Base-by-base conservation (phyloP, 2,888 invertebrate species). In the Himalopsyche kuldschensis region DNA sequence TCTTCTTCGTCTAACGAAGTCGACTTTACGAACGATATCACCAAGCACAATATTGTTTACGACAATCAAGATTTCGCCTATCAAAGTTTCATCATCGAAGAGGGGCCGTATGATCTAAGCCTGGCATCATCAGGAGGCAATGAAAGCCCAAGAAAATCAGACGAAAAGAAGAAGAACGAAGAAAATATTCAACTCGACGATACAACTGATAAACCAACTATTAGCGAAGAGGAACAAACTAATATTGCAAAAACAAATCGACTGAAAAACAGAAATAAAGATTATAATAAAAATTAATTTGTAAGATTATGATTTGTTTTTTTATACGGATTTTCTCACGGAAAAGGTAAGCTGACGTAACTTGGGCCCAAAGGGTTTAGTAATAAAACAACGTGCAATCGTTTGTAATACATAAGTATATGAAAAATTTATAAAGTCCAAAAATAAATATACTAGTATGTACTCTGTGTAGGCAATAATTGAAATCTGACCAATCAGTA, bases 1-100 rank as follows among this genome's bases (percentile, higher is more conserved):
- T 88, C 89, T 32, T 86, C 87, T 30, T 87, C 88, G 11, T 85
- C 87, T 8, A 84, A 85, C 47, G 46, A 75, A 17, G 41, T 78
- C 10, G 83, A 85, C 20, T 79, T 78, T n/a, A 32, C 55, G 11
- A 85, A 85, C 76, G 85, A 86, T 35, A 82, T 85, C n/a, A 78
- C 76, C 6, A 86, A 75, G 69, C 24, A 31, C 15, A 69, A 83
- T 32, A 31, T 75, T 17, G 17, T 81, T 4, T 81, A 78, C 55
- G 78, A 85, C 46, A 41, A 84, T 17, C 79, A 63, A 17, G 75
- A 69, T 20, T 81, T 48, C 24, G 32, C 69, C 24, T 83, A 83
- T 76, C 78, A 80, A 20, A 75, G 83, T 35, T 84, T 83, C 15
- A 82, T 79, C 35, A 63, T 86, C 3, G 86, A 84, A 63, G 77